Evolutionary conservation across 2,797 vertebrate species (phyloP).

Genomic region (Liparis tanakae): DNA sequence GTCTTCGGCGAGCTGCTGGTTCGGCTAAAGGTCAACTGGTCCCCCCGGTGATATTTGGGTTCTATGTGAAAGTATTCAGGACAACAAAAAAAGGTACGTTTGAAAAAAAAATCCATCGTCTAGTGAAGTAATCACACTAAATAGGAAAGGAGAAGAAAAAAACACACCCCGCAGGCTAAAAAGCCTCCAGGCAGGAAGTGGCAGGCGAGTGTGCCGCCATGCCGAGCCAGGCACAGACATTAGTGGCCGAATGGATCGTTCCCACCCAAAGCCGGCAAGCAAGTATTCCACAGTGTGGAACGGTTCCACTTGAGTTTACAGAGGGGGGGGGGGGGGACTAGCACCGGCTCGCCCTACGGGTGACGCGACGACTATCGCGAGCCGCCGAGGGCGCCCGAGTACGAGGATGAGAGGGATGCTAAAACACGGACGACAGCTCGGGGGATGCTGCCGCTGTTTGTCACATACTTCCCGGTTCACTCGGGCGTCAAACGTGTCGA

Average conservation of each 20-base stretch:
- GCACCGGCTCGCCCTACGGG: no score
- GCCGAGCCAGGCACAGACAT: not conserved
- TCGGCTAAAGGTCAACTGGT: no score
- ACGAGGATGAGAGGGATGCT: slow-evolving; percentile 35
- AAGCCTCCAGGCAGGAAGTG: not conserved
- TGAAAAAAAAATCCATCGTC: no score
- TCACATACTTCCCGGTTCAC: slow-evolving; percentile 76
- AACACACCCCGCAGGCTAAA: not conserved
- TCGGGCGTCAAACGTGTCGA: slow-evolving; percentile 73
- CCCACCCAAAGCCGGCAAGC: not conserved
- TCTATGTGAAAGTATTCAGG: no score
- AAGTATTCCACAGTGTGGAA: not conserved
- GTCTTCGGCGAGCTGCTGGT: no score
- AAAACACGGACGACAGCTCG: slow-evolving; percentile 47
- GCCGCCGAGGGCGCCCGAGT: slow-evolving; percentile 41
- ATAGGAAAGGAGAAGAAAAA: not conserved
- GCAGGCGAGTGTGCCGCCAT: not conserved
- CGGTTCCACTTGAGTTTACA: no score
- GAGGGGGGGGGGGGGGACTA: no score
- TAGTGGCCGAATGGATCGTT: not conserved
- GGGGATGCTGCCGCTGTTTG: slow-evolving; percentile 73
- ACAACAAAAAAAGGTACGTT: no score
- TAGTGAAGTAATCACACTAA: no score
- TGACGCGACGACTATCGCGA: slow-evolving; percentile 48
- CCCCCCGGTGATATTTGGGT: no score